Evolutionary conservation across 2,888 invertebrate species (phyloP).

Genomic region (Rhamphomyia laevipes): DNA sequence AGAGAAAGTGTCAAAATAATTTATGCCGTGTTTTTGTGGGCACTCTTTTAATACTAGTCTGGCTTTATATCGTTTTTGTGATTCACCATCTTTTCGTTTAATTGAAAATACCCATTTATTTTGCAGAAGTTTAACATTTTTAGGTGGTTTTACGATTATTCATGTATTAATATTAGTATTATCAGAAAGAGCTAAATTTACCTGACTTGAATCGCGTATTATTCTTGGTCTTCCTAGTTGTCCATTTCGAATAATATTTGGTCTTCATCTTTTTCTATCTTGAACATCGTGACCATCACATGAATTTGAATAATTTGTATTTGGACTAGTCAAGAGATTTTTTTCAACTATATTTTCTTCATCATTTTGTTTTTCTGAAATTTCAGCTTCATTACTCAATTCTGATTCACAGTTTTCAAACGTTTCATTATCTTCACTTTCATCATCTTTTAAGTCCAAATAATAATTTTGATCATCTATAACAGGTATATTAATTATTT

Average conservation of each 20-base stretch:
- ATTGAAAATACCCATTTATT: background rate
- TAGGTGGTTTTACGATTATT: background rate
- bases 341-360: background rate
- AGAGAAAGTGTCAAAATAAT: background rate
- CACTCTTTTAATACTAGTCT: background rate
- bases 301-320: too few relatives aligned
- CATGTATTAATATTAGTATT: background rate
- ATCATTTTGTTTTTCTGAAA: background rate
- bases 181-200: background rate
- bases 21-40: background rate
- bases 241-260: background rate
- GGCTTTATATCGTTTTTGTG: background rate
- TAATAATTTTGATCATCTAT: background rate
- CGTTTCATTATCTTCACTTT: too few relatives aligned
- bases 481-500: background rate
- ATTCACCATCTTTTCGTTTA: background rate
- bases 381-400: background rate
- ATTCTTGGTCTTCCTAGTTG: background rate
- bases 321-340: background rate
- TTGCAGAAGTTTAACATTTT: background rate
- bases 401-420: too few relatives aligned
- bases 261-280: background rate
- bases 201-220: background rate
- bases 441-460: too few relatives aligned
- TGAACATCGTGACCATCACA: too few relatives aligned